Evolutionary conservation across 2,797 vertebrate species (phyloP), one percentile per base, ranked within the genome.

Genomic region (Lacerta bilineata): DNA sequence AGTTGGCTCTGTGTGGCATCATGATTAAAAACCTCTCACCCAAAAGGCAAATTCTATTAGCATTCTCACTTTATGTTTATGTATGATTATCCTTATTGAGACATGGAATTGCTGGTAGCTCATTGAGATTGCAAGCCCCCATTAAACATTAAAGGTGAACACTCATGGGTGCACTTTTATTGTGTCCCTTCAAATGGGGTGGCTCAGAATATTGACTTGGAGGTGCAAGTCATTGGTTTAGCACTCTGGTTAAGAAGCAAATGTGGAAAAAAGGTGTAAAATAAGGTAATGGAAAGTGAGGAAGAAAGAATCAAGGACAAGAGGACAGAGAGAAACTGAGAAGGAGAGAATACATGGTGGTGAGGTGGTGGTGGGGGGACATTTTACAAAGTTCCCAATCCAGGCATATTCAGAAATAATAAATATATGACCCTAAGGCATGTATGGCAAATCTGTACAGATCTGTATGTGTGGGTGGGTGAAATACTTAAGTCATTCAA

Each of bases 161-260:
- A 18, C 43, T 20, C 71, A n/a, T 39, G 64, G 75, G 43, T 69
- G 1, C 20, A n/a, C 33, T 18, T 71, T 20, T 36, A 76, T 46
- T 59, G 27, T 29, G 1, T 18, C 33, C 27, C 9, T 33, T 64
- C 11, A 13, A 84, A 41, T 83, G 10, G 64, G 72, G 27, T 66
- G 83, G 41, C 50, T 87, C 39, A 80, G 50, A 50, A 74, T 66
- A 5, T 4, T 33, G 17, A 11, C 17, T 27, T 29, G 66, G 43
- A 76, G 79, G 64, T 87, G 29, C 33, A 90, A 86, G 36, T 7
- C 75, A 39, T 89, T 87, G 43, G 59, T 90, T 91, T 87, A 89
- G 50, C 39, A 90, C 80, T 88, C 76, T 91, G 29, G 43, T 86
- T 86, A n/a, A 88, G 36, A 69, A 81, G 43, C 2, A 69, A 90